Percentiles rank a stretch among this genome's conserved stretches.
phyloP scores from a whole-genome alignment of 37 sponge, comb jelly and placozoan species.

The Aplysina aerophoba region DNA sequence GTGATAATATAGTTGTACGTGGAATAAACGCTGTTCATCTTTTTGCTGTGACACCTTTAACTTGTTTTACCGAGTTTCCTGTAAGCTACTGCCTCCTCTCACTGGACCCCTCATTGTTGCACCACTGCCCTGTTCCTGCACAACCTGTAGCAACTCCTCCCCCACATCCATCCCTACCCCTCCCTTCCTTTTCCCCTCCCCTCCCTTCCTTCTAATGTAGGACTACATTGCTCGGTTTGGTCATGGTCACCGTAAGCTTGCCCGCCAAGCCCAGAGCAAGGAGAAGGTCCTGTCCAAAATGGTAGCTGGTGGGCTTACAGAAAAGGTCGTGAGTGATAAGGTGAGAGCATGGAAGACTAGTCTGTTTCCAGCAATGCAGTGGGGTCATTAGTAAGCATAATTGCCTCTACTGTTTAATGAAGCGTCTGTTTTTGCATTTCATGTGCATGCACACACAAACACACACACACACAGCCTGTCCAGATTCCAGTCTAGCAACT shows the following conservation, averaged over 20 bases:
- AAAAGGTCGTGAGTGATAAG: slow-evolving; percentile 83
- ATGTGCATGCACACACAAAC: neutral
- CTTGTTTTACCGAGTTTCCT: too few species aligned
- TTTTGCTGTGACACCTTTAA: too few species aligned
- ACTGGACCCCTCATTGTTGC: too few species aligned
- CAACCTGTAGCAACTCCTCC: neutral
- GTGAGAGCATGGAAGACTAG: slow-evolving; percentile 26
- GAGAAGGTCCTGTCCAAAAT: slow-evolving; percentile 96
- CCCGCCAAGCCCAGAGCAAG: slow-evolving; percentile 95
- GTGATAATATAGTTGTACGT: too few species aligned
- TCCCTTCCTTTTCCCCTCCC: neutral
- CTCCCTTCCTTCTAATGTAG: slow-evolving; percentile 39
- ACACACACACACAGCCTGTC: neutral
- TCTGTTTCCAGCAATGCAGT: too few species aligned
- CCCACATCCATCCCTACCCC: neutral
- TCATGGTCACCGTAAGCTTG: slow-evolving; percentile 88
- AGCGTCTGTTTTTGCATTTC: too few species aligned
- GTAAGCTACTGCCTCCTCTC: too few species aligned
- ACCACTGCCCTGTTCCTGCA: too few species aligned
- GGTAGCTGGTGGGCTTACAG: slow-evolving; percentile 92
- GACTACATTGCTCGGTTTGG: slow-evolving; percentile 96
- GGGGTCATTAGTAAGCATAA: too few species aligned
- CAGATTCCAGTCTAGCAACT: neutral
- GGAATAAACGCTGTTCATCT: too few species aligned
- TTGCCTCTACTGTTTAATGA: too few species aligned